Base-by-base conservation (phyloP, 2,888 invertebrate species). In the Eumacrocentrus americanus region DNA sequence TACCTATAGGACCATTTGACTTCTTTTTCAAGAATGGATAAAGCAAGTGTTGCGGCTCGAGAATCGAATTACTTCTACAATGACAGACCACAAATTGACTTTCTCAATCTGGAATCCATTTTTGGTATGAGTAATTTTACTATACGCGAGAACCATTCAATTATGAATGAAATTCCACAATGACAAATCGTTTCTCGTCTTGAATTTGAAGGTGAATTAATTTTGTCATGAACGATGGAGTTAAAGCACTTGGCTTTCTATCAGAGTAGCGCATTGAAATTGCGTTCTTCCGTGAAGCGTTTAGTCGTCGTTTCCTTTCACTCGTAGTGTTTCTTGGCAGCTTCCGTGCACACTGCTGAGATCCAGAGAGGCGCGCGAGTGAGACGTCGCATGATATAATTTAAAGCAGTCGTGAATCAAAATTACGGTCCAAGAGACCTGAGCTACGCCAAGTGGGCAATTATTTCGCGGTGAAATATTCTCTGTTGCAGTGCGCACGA, bases 331-430 rank as follows among this genome's bases (percentile, higher is more conserved):
- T 50, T 4, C 25, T n/a, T 18, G 42, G 16, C n/a, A 54, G 42
- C n/a, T 42, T 34, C 20, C 18, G 14, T 12, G 16, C 9, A 22
- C 42, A 20, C 25, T 42, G 29, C 23, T 44, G 40, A 29, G 9
- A 42, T 29, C 18, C 5, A 12, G 51, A 54, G 60, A 64, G 52
- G 61, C 62, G 59, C 53, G 54, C 55, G 61, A 61, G 56, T 64
- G 55, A 66, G 57, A 54, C 55, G 59, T 60, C 60, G 51, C 55
- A 57, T 34, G 16, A 61, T 60, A 61, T 65, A 63, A 67, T 65
- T 62, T 62, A 67, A 58, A 53, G 59, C 61, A 58, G 57, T 51
- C 60, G 61, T 65, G 64, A 67, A 61, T 67, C 64, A 62, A 63
- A 67, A 65, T 67, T 67, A 67, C 62, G 54, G 64, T 59, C 60